These are phyloP conservation scores for Sthenelais limicola DNA, from an alignment of 2,888 invertebrate species.

Conservation along the genomic window DNA sequence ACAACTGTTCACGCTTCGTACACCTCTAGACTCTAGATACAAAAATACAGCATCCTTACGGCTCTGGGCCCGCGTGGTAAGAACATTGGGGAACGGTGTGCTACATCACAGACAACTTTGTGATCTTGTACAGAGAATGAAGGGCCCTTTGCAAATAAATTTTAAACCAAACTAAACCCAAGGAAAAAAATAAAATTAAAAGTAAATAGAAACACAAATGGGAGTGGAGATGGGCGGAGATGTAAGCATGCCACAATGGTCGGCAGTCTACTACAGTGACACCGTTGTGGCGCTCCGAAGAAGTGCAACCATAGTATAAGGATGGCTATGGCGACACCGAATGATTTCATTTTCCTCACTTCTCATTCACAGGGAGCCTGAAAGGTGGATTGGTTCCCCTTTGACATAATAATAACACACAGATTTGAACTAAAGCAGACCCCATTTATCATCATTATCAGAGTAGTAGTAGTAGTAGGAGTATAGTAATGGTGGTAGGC, in stretches of 20 bases:
- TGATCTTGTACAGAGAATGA: conserved; percentile 31
- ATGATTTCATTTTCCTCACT: conserved; percentile 30
- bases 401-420: no score
- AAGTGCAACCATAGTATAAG: not conserved
- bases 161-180: conserved; percentile 24
- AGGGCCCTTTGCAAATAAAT: conserved; percentile 37
- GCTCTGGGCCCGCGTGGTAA: conserved; percentile 39
- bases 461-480: no score
- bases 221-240: conserved; percentile 35
- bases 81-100: conserved; percentile 19
- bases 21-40: conserved; percentile 44
- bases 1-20: conserved; percentile 41
- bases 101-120: conserved; percentile 33
- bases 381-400: no score
- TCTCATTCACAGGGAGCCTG: no score
- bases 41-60: conserved; percentile 40
- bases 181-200: conserved; percentile 17
- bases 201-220: conserved; percentile 4
- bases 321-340: conserved; percentile 10
- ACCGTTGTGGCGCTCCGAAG: conserved; percentile 25
- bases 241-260: no score
- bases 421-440: no score
- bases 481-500: no score
- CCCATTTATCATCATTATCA: no score
- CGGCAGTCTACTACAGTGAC: conserved; percentile 3